Evolutionary conservation across 2,888 invertebrate species (phyloP).

Genomic region (Sisyra nigra): DNA sequence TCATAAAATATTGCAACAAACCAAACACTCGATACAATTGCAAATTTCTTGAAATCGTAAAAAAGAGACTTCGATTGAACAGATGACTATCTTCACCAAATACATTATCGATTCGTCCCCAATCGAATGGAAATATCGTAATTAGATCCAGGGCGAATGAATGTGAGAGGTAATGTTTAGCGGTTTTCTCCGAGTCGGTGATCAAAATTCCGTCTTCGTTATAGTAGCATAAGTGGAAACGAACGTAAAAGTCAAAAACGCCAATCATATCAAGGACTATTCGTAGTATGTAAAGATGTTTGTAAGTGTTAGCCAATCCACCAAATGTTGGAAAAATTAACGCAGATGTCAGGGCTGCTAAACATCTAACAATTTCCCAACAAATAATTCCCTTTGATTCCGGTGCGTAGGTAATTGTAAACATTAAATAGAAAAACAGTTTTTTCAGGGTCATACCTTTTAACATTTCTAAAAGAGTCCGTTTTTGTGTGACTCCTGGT

Average conservation of each 20-base stretch:
- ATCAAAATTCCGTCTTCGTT: constrained; percentile 31
- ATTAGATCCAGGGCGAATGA: constrained; percentile 29
- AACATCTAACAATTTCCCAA: constrained; percentile 12
- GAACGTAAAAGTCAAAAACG: constrained; percentile 23
- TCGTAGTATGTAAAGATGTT: background rate
- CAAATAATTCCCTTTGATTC: constrained; percentile 10
- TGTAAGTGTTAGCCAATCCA: background rate
- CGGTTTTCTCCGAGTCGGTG: constrained; percentile 32
- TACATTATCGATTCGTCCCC: constrained; percentile 15
- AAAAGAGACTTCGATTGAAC: background rate
- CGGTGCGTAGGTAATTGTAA: constrained; percentile 10
- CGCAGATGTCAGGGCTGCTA: background rate
- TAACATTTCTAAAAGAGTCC: too few species aligned
- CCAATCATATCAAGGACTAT: background rate
- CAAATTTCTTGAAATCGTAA: background rate
- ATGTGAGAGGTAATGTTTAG: constrained; percentile 28
- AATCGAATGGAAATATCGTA: constrained; percentile 30
- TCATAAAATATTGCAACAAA: constrained; percentile 9
- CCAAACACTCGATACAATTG: constrained; percentile 11
- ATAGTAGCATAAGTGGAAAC: constrained; percentile 32
- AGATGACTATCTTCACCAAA: constrained; percentile 5
- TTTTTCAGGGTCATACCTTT: too few species aligned
- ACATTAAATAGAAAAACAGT: constrained; percentile 1
- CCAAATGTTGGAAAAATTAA: background rate
- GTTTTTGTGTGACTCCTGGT: too few species aligned